phyloP scores from a whole-genome alignment of 1,140 invertebrate genomes.

The Choristoneura fumiferana region DNA sequence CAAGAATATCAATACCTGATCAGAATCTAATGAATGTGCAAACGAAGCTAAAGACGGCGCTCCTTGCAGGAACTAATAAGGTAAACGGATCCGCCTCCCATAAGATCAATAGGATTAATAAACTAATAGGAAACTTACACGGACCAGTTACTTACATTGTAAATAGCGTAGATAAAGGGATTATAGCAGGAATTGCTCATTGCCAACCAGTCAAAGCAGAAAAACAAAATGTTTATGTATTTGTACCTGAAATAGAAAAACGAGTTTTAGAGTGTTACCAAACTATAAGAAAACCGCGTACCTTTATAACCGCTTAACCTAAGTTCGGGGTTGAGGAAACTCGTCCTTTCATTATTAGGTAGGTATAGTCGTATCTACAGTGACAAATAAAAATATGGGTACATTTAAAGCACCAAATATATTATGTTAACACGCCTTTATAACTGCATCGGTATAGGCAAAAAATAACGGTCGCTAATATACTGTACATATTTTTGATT shows the following conservation, averaged over 20 bases:
- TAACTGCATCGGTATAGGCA: no score
- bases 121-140: background rate
- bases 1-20: conserved; percentile 8
- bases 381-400: no score
- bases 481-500: no score
- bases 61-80: conserved; percentile 15
- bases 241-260: conserved; percentile 80
- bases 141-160: conserved; percentile 84
- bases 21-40: background rate
- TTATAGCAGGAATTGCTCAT: conserved; percentile 94
- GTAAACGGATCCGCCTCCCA: background rate
- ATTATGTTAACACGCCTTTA: no score
- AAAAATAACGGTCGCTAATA: no score
- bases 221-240: conserved; percentile 89
- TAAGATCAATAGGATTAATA: background rate
- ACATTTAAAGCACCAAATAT: no score
- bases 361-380: no score
- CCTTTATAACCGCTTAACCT: no score
- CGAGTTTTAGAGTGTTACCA: conserved; percentile 18
- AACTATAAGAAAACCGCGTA: no score
- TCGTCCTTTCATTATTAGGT: no score
- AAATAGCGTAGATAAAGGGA: conserved; percentile 92
- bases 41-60: background rate
- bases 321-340: no score
- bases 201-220: conserved; percentile 91